Evolutionary conservation across 2,113 vertebrate species (phyloP), one percentile per base, ranked within the genome.

Genomic region (Notarius lentiginosus): DNA sequence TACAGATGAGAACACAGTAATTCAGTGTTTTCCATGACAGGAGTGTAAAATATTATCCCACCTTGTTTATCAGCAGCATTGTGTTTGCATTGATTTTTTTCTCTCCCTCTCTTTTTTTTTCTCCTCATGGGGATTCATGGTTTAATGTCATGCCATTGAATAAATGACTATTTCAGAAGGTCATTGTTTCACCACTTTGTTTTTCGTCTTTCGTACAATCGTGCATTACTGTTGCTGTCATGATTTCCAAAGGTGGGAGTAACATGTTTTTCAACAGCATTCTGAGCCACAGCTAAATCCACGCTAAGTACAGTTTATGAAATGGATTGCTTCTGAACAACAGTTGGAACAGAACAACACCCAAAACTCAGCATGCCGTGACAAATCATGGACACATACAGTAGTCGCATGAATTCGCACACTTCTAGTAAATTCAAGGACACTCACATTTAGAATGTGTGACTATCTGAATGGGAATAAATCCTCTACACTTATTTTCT

Each of bases 141-240:
- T 84, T 80, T 53, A 34, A 58, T 18, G 11, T 53, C 79, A 70
- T 63, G 60, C n/a, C 27, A 34, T 30, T 24, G 15, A 66, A 76
- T 41, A 66, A n/a, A 41, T 34, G 2, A 17, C 20, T 20, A 66
- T 55, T 79, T 79, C 24, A 79, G n/a, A 66, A 17, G 73, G 76
- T 56, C 66, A 66, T 86, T 86, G 61, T 86, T 86, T 86, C 30
- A 22, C 61, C 47, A 24, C 61, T 66, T 86, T 77, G 79, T 80
- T 86, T 86, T 79, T 86, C 53, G 63, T 24, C 75, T 56, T 86
- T 17, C 7, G 75, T 79, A 80, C 61, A 86, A 53, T 79, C 49
- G 11, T 41, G 60, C 9, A 53, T 49, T 63, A 14, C 72, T 63
- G 22, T 75, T 41, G 53, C 18, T 17, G 70, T 76, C 53, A 47